Conservation (phyloP, 2,797 vertebrate species). For the Alectoris magna region DNA sequence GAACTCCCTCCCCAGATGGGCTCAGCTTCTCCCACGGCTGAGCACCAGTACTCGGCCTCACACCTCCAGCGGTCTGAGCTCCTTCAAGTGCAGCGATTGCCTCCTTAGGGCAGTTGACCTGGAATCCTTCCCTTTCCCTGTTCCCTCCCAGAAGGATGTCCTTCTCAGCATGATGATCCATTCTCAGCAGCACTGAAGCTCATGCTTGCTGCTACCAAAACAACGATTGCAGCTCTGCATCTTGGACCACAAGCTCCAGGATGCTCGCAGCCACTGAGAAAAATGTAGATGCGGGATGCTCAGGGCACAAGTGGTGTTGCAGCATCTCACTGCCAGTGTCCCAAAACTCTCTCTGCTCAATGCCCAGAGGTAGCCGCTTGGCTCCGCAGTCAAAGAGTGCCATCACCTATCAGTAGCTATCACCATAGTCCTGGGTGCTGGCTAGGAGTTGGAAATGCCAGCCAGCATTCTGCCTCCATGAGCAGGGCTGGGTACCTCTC, state of each 20-base stretch:
- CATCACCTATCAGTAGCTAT: neutral
- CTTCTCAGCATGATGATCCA: neutral
- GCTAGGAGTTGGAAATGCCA: constrained; percentile 26
- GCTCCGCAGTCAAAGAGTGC: neutral
- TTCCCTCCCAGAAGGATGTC: neutral
- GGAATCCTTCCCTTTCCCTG: neutral
- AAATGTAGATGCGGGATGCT: neutral
- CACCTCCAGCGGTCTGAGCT: neutral
- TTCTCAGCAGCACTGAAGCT: neutral
- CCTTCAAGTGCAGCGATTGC: neutral
- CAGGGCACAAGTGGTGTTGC: neutral
- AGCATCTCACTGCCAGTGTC: neutral
- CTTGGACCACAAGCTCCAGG: neutral
- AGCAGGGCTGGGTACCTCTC: constrained; percentile 6
- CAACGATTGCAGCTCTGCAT: neutral
- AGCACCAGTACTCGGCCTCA: neutral
- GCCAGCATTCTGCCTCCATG: neutral
- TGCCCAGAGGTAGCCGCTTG: neutral
- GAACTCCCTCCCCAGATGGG: neutral
- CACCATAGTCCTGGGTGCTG: neutral
- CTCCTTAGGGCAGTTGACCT: neutral
- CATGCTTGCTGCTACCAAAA: neutral
- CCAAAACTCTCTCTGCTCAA: neutral
- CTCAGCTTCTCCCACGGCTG: neutral
- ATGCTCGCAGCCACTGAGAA: neutral